Evolutionary conservation across 2,113 vertebrate genomes (phyloP).

Genomic region (Lasiurus borealis): DNA sequence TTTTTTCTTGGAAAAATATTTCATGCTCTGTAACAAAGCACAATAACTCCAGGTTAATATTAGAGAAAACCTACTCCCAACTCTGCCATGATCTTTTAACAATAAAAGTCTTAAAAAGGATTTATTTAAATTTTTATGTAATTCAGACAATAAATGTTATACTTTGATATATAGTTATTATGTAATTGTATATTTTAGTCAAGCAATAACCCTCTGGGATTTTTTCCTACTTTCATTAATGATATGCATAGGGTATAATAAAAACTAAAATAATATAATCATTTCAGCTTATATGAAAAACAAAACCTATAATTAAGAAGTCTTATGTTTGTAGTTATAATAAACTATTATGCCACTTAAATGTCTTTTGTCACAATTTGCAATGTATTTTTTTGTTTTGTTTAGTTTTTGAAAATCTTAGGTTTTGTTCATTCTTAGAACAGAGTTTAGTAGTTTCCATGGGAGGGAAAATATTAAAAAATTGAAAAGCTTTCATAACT

Average conservation of each 20-base stretch:
- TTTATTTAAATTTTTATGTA: constrained; percentile 71
- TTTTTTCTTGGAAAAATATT: constrained; percentile 56
- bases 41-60: constrained; percentile 57
- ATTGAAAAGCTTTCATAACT: constrained; percentile 56
- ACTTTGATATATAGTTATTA: constrained; percentile 68
- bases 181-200: constrained; percentile 73
- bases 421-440: constrained; percentile 53
- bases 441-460: neutral
- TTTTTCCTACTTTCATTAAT: constrained; percentile 64
- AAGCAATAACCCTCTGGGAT: constrained; percentile 54
- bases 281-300: constrained; percentile 70
- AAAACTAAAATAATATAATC: constrained; percentile 62
- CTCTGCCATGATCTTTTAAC: neutral
- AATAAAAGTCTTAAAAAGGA: constrained; percentile 50
- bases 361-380: constrained; percentile 43
- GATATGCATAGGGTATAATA: constrained; percentile 68
- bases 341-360: constrained; percentile 50
- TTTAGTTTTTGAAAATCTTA: constrained; percentile 55
- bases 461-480: constrained; percentile 48
- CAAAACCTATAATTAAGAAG: constrained; percentile 71
- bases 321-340: constrained; percentile 51
- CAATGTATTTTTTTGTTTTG: constrained; percentile 65
- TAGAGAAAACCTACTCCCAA: constrained; percentile 50
- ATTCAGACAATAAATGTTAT: constrained; percentile 66
- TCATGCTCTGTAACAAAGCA: constrained; percentile 35